A percentile compares a stretch with the other conserved stretches of the same genome.
These are phyloP conservation scores for Matsumurasca onukii DNA, from an alignment of 1,140 invertebrate species.

Conservation along the genomic window DNA sequence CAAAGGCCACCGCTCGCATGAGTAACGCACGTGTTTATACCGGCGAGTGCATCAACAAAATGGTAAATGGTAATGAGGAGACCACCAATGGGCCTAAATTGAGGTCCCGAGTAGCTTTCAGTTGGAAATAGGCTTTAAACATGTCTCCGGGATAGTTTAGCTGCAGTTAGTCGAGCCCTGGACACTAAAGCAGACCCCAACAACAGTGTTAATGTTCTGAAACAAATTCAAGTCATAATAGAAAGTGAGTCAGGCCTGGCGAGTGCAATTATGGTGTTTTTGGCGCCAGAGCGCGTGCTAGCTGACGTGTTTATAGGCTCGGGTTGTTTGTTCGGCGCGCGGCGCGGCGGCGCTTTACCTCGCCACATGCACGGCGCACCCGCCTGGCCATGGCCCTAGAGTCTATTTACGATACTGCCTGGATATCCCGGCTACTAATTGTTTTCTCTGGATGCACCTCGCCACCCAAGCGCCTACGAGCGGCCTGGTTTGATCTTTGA, in stretches of 20 bases:
- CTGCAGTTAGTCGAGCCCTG: neutral
- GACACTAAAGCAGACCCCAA: slow-evolving; percentile 16
- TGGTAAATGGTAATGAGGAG: neutral
- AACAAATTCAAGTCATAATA: slow-evolving; percentile 24
- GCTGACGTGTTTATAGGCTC: neutral
- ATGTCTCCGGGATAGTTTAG: slow-evolving; percentile 10
- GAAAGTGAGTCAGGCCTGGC: neutral
- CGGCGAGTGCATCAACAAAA: neutral
- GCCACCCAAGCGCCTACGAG: neutral
- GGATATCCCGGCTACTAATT: neutral
- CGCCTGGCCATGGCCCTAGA: too few species aligned
- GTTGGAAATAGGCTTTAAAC: neutral
- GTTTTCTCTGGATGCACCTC: neutral
- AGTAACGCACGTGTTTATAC: neutral
- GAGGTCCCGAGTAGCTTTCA: neutral
- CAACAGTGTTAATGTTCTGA: slow-evolving; percentile 12
- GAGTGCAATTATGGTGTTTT: neutral
- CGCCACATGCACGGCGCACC: neutral
- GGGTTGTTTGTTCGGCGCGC: neutral
- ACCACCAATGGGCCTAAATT: slow-evolving; percentile 23
- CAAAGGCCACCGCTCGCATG: slow-evolving; percentile 4
- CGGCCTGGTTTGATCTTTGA: neutral
- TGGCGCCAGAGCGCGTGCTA: slow-evolving; percentile 14
- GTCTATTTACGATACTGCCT: neutral
- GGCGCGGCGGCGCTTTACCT: neutral